Evolutionary conservation across 2,888 invertebrate genomes (phyloP).

Genomic region (Ectropis crepuscularia): DNA sequence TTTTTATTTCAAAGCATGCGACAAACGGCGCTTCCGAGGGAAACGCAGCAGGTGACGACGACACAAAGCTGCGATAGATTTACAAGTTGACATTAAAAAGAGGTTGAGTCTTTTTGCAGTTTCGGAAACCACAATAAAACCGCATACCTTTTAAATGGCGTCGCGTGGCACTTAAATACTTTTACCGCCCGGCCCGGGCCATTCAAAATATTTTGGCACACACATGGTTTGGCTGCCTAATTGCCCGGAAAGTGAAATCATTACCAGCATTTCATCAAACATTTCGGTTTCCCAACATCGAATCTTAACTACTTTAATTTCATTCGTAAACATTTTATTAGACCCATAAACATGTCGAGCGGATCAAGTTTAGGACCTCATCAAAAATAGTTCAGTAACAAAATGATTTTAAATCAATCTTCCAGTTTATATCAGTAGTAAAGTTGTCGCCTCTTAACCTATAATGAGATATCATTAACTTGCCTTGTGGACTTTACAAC

Average conservation of each 20-base stretch:
- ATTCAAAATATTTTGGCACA: slow-evolving; percentile 61
- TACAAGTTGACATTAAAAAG: slow-evolving; percentile 65
- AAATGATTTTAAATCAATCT: slow-evolving; percentile 68
- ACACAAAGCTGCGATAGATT: slow-evolving; percentile 72
- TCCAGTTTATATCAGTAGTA: slow-evolving; percentile 68
- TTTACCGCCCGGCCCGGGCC: slow-evolving; percentile 61
- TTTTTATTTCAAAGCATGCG: slow-evolving; percentile 50
- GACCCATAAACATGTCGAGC: slow-evolving; percentile 64
- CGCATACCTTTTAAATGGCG: slow-evolving; percentile 69
- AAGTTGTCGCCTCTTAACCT: slow-evolving; percentile 68
- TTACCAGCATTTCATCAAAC: slow-evolving; percentile 38
- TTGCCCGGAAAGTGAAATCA: slow-evolving; percentile 50
- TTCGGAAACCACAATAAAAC: slow-evolving; percentile 78
- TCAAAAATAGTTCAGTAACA: slow-evolving; percentile 60
- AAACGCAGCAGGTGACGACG: slow-evolving; percentile 63
- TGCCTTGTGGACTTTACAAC: slow-evolving; percentile 51
- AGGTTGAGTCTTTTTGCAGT: slow-evolving; percentile 55
- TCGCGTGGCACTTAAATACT: slow-evolving; percentile 71
- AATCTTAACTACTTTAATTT: slow-evolving; percentile 33
- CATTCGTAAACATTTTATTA: slow-evolving; percentile 52
- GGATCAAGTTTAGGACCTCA: slow-evolving; percentile 54
- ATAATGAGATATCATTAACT: slow-evolving; percentile 67
- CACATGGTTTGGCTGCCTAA: slow-evolving; percentile 59
- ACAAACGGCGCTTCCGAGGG: slow-evolving; percentile 48
- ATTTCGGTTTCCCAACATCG: slow-evolving; percentile 37